These are phyloP conservation scores for Stegophylla sp. DNA, from an alignment of 2,888 invertebrate genomes.

Conservation along the genomic window DNA sequence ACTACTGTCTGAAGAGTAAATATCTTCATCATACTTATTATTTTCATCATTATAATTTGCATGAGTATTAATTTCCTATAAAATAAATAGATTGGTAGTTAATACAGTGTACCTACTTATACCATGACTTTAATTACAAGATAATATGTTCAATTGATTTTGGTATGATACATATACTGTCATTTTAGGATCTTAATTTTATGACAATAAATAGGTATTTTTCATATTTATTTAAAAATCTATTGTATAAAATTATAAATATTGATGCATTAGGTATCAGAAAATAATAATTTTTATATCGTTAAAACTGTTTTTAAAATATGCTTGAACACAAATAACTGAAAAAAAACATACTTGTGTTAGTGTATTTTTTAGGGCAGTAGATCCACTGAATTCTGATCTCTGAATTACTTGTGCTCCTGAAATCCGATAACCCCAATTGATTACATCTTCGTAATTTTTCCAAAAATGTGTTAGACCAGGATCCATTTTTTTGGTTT, in stretches of 20 bases:
- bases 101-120: too few species aligned
- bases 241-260: background rate
- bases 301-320: background rate
- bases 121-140: too few species aligned
- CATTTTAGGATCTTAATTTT: too few species aligned
- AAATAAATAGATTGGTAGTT: background rate
- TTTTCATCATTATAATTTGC: background rate
- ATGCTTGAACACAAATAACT: background rate
- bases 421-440: slow-evolving; percentile 27
- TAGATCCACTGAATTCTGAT: background rate
- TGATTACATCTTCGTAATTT: slow-evolving; percentile 44
- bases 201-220: too few species aligned
- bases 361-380: background rate
- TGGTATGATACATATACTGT: too few species aligned
- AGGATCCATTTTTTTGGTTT: slow-evolving; percentile 14
- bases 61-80: background rate
- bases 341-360: slow-evolving; percentile 1
- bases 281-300: background rate
- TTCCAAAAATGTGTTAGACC: slow-evolving; percentile 45
- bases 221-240: too few species aligned
- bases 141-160: too few species aligned
- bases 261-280: background rate
- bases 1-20: background rate
- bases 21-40: background rate
- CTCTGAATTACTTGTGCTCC: background rate